Conservation (phyloP, 2,888 invertebrate genomes). For the Andricus quercusramuli region DNA sequence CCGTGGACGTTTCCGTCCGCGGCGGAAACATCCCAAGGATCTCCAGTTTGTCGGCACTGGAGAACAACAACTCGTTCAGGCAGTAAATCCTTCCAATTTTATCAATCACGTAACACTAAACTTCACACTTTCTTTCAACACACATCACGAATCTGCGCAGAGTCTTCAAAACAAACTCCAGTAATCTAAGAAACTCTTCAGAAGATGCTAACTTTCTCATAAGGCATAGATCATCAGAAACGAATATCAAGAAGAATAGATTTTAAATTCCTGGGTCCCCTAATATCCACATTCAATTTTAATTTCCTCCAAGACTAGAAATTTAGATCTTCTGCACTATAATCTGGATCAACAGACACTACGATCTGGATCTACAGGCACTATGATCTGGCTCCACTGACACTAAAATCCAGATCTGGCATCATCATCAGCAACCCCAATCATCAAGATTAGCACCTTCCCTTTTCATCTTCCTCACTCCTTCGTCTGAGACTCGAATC, state of each 20-base stretch:
- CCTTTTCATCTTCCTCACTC: background rate
- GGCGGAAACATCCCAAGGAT: constrained; percentile 77
- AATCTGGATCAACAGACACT: constrained; percentile 4
- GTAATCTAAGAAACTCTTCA: background rate
- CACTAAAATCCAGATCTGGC: background rate
- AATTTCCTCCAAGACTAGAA: constrained; percentile 6
- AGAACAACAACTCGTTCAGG: constrained; percentile 12
- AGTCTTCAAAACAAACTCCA: background rate
- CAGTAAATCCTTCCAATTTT: constrained; percentile 55
- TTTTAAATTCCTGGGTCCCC: background rate
- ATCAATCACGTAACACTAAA: constrained; percentile 44
- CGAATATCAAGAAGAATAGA: background rate
- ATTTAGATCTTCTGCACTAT: background rate
- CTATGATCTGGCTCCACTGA: background rate
- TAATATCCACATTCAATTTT: background rate
- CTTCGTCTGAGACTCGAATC: background rate
- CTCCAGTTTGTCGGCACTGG: constrained; percentile 71
- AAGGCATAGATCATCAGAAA: background rate
- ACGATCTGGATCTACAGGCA: background rate
- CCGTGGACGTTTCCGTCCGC: constrained; percentile 76
- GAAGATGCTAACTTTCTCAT: background rate
- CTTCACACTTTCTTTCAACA: constrained; percentile 32
- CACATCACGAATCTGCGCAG: constrained; percentile 33
- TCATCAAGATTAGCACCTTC: constrained; percentile 1
- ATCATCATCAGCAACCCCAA: background rate